A percentile compares a stretch with the other conserved stretches of the same genome.
Evolutionary conservation across 2,888 invertebrate genomes (phyloP).

Genomic region (Diplolepis rosae): DNA sequence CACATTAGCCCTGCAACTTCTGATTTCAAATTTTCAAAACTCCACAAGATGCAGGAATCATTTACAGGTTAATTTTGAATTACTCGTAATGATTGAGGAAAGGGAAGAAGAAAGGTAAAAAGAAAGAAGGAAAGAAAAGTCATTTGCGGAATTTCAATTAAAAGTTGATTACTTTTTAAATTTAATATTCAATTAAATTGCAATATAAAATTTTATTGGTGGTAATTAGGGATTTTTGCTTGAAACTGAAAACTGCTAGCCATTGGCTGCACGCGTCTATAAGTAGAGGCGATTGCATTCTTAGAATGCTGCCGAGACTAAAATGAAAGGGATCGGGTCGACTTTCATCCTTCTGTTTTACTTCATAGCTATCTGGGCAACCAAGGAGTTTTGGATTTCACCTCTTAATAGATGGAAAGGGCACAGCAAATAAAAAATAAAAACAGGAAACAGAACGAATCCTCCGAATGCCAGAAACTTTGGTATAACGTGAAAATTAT

Average conservation of each 20-base stretch:
- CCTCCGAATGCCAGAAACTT: background rate
- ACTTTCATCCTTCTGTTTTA: constrained; percentile 41
- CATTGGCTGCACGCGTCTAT: constrained; percentile 42
- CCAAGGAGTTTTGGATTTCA: constrained; percentile 17
- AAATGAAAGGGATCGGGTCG: constrained; percentile 44
- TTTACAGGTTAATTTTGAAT: no score
- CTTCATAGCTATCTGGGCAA: constrained; percentile 19
- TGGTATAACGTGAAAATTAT: background rate
- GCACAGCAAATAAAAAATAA: constrained; percentile 6
- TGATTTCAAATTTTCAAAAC: no score
- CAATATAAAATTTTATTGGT: no score
- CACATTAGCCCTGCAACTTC: no score
- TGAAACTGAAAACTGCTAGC: constrained; percentile 25
- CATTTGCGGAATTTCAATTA: no score
- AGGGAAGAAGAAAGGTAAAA: no score
- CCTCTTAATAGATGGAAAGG: background rate
- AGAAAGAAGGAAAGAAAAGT: no score
- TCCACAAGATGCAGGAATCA: no score
- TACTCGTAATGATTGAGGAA: no score
- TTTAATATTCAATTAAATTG: no score
- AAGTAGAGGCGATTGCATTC: constrained; percentile 51
- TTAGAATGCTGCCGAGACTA: constrained; percentile 41
- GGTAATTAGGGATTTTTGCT: background rate
- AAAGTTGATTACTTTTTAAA: no score
- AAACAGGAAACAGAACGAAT: background rate